A percentile compares a stretch with the other conserved stretches of the same genome.
phyloP scores from a whole-genome alignment of 2,888 invertebrate species.

The Epinotia bilunana region DNA sequence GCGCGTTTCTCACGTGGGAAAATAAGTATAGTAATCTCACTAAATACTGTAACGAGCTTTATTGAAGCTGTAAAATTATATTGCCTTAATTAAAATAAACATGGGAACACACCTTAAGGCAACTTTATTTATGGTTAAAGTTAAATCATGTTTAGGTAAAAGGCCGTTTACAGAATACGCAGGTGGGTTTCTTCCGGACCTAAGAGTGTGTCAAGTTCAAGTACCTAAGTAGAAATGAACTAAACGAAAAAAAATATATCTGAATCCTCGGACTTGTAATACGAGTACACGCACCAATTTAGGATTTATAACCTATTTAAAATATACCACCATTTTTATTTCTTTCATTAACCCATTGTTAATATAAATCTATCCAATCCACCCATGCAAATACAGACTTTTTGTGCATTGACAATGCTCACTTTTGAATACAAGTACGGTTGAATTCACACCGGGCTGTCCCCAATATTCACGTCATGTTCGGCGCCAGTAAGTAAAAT shows the following conservation, averaged over 20 bases:
- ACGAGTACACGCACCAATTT: too few species aligned
- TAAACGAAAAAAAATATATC: neutral
- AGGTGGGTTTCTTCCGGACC: neutral
- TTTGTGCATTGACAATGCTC: constrained; percentile 25
- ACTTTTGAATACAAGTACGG: constrained; percentile 23
- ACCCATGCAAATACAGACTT: neutral
- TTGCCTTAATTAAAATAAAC: constrained; percentile 32
- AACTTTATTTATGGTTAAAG: constrained; percentile 13
- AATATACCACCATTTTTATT: too few species aligned
- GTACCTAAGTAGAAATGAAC: neutral
- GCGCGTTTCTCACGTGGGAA: constrained; percentile 46
- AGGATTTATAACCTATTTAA: too few species aligned
- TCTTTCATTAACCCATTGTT: neutral
- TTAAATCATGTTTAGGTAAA: neutral
- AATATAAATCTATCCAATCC: neutral
- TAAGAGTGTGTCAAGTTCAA: neutral
- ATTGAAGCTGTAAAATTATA: constrained; percentile 36
- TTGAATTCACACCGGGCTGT: constrained; percentile 27
- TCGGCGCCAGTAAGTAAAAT: neutral
- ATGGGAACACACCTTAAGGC: constrained; percentile 24
- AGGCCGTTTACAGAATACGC: neutral
- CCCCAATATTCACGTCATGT: constrained; percentile 14
- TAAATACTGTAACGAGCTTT: constrained; percentile 36
- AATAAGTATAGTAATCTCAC: constrained; percentile 37
- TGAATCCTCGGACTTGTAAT: neutral